Conservation (phyloP, 2,888 invertebrate genomes). For the Phengaris arion region DNA sequence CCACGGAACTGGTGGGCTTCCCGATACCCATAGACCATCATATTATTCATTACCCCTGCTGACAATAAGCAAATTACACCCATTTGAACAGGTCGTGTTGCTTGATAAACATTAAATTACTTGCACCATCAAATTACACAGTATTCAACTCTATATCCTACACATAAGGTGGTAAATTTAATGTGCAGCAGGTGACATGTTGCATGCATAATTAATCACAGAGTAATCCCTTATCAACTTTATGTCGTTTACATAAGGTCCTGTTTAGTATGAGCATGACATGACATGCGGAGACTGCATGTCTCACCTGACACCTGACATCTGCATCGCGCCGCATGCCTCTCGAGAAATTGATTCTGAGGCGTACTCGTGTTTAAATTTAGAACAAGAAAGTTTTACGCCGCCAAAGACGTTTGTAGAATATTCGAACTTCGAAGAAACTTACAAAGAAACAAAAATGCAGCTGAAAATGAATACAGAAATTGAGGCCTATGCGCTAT, state of each 20-base stretch:
- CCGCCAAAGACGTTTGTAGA: not conserved
- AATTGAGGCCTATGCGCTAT: no score
- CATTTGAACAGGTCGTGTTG: not conserved
- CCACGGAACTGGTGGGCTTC: no score
- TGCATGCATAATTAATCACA: not conserved
- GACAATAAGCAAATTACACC: no score
- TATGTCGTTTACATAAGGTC: not conserved
- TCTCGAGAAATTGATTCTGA: slow-evolving; percentile 15
- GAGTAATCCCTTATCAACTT: not conserved
- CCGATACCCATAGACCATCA: no score
- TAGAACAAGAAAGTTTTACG: slow-evolving; percentile 15
- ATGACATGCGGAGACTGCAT: slow-evolving; percentile 18
- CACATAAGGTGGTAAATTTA: not conserved
- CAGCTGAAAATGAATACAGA: no score
- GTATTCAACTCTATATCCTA: not conserved
- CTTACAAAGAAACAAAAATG: no score
- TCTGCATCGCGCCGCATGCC: slow-evolving; percentile 21
- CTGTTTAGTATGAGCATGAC: not conserved
- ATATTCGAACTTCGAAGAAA: not conserved
- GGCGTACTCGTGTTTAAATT: slow-evolving; percentile 15
- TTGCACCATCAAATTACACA: not conserved
- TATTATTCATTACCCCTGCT: no score
- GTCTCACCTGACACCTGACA: slow-evolving; percentile 23
- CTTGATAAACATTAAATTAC: slow-evolving; percentile 4
- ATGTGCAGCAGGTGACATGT: not conserved